These are phyloP conservation scores for Cephonodes hylas DNA, from an alignment of 2,888 invertebrate species.

Conservation along the genomic window DNA sequence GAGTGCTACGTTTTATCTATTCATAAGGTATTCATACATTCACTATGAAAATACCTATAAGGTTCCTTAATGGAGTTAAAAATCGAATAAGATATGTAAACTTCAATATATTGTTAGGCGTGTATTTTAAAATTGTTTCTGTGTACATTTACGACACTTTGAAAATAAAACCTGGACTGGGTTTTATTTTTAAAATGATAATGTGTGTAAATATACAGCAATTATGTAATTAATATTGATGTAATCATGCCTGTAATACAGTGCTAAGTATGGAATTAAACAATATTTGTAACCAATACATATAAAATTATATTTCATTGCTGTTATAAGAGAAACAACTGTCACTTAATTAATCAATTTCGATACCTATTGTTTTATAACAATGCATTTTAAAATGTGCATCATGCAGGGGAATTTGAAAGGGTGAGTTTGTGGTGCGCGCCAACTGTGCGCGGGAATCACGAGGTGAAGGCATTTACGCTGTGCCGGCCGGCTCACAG, in stretches of 20 bases:
- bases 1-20: constrained; percentile 24
- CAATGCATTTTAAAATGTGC: constrained; percentile 21
- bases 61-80: not conserved
- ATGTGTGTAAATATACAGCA: too few relatives aligned
- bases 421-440: constrained; percentile 65
- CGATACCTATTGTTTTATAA: constrained; percentile 11
- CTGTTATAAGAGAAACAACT: not conserved
- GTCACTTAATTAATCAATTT: constrained; percentile 10
- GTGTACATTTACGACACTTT: too few relatives aligned
- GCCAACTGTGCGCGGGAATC: constrained; percentile 63
- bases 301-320: not conserved
- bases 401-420: constrained; percentile 28
- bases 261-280: not conserved
- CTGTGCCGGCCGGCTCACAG: constrained; percentile 62
- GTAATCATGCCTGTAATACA: not conserved
- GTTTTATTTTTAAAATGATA: too few relatives aligned
- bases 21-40: not conserved
- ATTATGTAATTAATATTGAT: not conserved
- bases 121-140: too few relatives aligned
- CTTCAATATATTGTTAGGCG: too few relatives aligned
- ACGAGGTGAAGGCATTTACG: constrained; percentile 34
- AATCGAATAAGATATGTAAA: too few relatives aligned
- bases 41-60: not conserved
- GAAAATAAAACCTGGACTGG: too few relatives aligned
- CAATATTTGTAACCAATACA: not conserved